Evolutionary conservation across 2,797 vertebrate genomes (phyloP).

Genomic region (Gadopsis marmoratus): DNA sequence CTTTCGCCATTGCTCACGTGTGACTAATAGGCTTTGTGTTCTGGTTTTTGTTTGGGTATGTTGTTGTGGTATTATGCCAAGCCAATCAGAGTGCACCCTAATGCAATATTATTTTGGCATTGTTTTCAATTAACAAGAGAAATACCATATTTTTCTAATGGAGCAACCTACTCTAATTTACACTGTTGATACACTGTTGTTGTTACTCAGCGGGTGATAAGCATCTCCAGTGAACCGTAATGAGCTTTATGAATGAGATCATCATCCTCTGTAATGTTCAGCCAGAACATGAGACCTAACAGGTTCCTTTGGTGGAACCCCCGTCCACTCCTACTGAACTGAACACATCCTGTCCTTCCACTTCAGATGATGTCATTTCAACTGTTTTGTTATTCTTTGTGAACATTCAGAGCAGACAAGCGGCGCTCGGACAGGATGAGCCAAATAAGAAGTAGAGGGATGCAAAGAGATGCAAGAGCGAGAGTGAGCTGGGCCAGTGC

Average conservation of each 20-base stretch:
- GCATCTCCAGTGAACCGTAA: slow-evolving; percentile 68
- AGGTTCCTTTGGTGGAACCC: slow-evolving; percentile 33
- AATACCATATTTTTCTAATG: slow-evolving; percentile 1
- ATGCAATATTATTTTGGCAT: background rate
- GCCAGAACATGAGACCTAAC: slow-evolving; percentile 49
- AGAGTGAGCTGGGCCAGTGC: slow-evolving; percentile 43
- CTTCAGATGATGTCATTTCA: slow-evolving; percentile 75
- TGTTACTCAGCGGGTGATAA: slow-evolving; percentile 56
- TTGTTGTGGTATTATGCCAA: slow-evolving; percentile 28
- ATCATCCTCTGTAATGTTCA: slow-evolving; percentile 61
- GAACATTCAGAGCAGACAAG: slow-evolving; percentile 69
- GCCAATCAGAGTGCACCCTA: background rate
- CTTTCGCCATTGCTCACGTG: slow-evolving; percentile 24
- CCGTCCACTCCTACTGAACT: slow-evolving; percentile 26
- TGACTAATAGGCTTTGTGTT: slow-evolving; percentile 41
- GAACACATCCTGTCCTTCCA: slow-evolving; percentile 37
- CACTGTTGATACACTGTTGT: slow-evolving; percentile 57
- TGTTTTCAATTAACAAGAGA: background rate
- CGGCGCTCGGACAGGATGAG: slow-evolving; percentile 28
- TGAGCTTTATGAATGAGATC: slow-evolving; percentile 78
- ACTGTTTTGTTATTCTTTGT: slow-evolving; percentile 63
- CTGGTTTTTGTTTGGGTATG: slow-evolving; percentile 26
- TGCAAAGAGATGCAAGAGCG: slow-evolving; percentile 38
- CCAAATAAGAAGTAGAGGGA: slow-evolving; percentile 30
- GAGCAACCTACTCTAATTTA: slow-evolving; percentile 5